Percentiles rank a stretch among this genome's conserved stretches.
Conservation (phyloP, 2,797 vertebrate species). For the Amniataba percoides region DNA sequence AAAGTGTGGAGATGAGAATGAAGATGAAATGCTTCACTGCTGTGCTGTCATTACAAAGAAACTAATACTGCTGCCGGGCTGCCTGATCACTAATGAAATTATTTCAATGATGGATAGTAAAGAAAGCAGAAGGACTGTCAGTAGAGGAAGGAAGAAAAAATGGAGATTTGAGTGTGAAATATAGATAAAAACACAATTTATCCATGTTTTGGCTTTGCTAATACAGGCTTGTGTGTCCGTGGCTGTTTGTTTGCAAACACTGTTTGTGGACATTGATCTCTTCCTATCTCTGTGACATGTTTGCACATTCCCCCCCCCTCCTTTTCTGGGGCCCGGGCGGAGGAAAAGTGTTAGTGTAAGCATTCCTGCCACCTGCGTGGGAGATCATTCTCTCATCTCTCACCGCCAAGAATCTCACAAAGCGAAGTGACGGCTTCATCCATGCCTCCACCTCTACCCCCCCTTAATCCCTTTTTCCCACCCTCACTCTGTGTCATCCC, state of each 20-base stretch:
- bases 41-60: slow-evolving; percentile 49
- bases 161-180: slow-evolving; percentile 6
- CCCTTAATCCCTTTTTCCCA: slow-evolving; percentile 56
- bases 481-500: slow-evolving; percentile 63
- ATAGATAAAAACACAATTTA: slow-evolving; percentile 35
- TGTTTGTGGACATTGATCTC: slow-evolving; percentile 72
- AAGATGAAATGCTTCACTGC: slow-evolving; percentile 49
- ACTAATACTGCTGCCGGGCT: slow-evolving; percentile 28
- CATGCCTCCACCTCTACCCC: slow-evolving; percentile 59
- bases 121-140: slow-evolving; percentile 29
- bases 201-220: slow-evolving; percentile 25
- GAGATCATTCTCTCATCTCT: slow-evolving; percentile 80
- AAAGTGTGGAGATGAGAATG: slow-evolving; percentile 44
- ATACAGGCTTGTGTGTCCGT: slow-evolving; percentile 24
- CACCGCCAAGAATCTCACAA: slow-evolving; percentile 68
- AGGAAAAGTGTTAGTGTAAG: slow-evolving; percentile 76
- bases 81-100: slow-evolving; percentile 57
- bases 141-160: slow-evolving; percentile 3
- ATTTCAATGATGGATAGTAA: slow-evolving; percentile 63
- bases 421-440: slow-evolving; percentile 75
- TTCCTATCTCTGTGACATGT: slow-evolving; percentile 59
- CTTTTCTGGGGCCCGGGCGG: slow-evolving; percentile 28
- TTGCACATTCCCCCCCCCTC: slow-evolving; percentile 38
- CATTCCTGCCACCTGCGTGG: slow-evolving; percentile 72
- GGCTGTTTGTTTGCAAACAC: slow-evolving; percentile 51